Base-by-base conservation (phyloP, 2,797 vertebrate genomes). In the Macroramphosus scolopax region DNA sequence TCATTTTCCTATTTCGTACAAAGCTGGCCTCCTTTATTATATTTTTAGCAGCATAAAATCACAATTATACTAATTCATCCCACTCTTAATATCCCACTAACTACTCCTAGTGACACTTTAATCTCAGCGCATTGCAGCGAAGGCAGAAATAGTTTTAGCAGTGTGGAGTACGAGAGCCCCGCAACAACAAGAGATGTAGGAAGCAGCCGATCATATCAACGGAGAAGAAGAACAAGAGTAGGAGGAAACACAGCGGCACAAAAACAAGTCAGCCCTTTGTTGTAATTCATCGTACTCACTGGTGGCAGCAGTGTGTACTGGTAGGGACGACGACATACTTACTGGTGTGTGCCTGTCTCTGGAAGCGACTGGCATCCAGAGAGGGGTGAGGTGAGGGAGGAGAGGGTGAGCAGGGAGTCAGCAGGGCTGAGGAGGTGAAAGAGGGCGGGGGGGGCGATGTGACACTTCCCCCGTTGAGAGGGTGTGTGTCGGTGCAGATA, bases 401-500 rank as follows among this genome's bases (percentile, higher is more conserved):
- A 63, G 60, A 52, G 42, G 57, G 53, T 24, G 47, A 69, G 56
- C 34, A 34, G 32, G 48, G 75, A 84, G 68, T 79, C 62, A 68
- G 80, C 73, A 72, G 63, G 78, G 82, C 66, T 45, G 62, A 77
- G 68, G 67, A 63, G 68, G 47, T 16, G 61, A 58, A 45, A 31
- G 54, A 43, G 48, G 55, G 6, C 24, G 29, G 20, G 8, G n/a
- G 16, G 8, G 20, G 17, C 5, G 18, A 55, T 66, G 68, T 51
- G 78, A 78, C 81, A 84, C 78, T 73, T 77, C 78, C 80, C 72
- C n/a, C 63, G 57, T 59, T 32, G 68, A 75, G 81, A 72, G 80
- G 48, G 72, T 72, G 77, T 79, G 82, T 76, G 81, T 55, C 13
- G n/a, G 41, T 49, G 70, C 73, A 78, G 83, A 88, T 88, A 87